These are phyloP conservation scores for Turritopsis dohrnii DNA, from an alignment of 30 jellyfish, hydroid and myxozoan genomes.

Conservation along the genomic window DNA sequence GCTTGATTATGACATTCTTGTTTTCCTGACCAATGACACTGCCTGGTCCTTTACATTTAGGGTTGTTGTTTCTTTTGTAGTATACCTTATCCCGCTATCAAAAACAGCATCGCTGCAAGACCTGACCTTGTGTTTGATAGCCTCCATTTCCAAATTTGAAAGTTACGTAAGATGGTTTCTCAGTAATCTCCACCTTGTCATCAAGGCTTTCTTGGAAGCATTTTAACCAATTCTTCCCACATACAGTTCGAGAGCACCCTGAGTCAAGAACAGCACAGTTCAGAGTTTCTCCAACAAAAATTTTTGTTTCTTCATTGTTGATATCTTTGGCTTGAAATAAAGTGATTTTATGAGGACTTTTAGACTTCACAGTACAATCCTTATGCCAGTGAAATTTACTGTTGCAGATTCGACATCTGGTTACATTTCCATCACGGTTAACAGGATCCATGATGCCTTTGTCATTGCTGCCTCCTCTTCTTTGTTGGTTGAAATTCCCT, in stretches of 20 bases:
- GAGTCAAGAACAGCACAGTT: too few species aligned
- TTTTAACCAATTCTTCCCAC: too few species aligned
- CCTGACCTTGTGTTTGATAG: constrained; percentile 47
- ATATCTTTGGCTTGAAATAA: not conserved
- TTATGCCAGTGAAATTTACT: too few species aligned
- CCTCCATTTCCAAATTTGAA: constrained; percentile 53
- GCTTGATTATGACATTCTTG: constrained; percentile 31
- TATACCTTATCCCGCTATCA: constrained; percentile 50
- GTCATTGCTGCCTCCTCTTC: constrained; percentile 27
- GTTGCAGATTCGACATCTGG: too few species aligned
- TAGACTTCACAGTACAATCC: constrained; percentile 5
- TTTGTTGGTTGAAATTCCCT: constrained; percentile 18
- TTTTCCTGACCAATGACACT: constrained; percentile 43
- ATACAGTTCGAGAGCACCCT: too few species aligned
- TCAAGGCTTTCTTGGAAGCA: constrained; percentile 30
- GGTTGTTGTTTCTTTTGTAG: constrained; percentile 41
- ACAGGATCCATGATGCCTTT: too few species aligned
- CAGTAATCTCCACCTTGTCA: constrained; percentile 1
- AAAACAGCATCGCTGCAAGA: constrained; percentile 31
- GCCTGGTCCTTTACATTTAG: constrained; percentile 65
- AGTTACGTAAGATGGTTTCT: constrained; percentile 36
- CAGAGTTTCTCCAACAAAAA: too few species aligned
- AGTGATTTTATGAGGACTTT: not conserved
- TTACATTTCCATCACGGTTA: too few species aligned
- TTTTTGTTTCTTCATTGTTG: not conserved